Base-by-base conservation (phyloP, 1,140 invertebrate genomes). In the Calliopsis andreniformis region DNA sequence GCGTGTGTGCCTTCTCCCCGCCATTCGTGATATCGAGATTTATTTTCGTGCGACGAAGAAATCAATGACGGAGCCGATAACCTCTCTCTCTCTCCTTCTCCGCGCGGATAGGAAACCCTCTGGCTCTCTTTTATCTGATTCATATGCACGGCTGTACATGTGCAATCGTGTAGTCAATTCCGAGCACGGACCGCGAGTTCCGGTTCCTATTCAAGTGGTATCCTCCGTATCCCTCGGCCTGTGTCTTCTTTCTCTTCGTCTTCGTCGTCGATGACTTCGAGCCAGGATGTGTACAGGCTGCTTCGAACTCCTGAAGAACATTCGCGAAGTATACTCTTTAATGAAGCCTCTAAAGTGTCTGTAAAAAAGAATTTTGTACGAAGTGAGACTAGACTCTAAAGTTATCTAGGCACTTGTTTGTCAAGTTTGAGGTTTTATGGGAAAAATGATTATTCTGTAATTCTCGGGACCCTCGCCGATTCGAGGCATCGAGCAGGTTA, bases 151-250 rank as follows among this genome's bases (percentile, higher is more conserved):
- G 67, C 45, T 64, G 82, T 79, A 81, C 79, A 67, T 67, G 80
- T 82, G 81, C 88, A 84, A 82, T 87, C 84, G 79, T 55, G 78
- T 86, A 88, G 79, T 84, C 84, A 75, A 90, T 90, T 90, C 89
- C 82, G 82, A 82, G 86, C 89, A 89, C 89, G 89, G 76, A 88
- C 53, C 67, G 59, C 67, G 61, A 73, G 88, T 90, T 90, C 89
- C 88, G 89, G 89, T 90, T 90, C 88, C 89, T 89, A 89, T 89
- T 87, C 79, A 75, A 85, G 53, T 68, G 53, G 69, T 56, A 82
- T 80, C 76, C 83, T 79, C 75, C 68, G 70, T 72, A 71, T 56
- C 56, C 62, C 56, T 55, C 76, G 64, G 35, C 30, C 42, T 76
- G 30, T 55, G 51, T 18, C 30, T 30, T 76, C 66, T 53, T 72